Conservation (phyloP, 2,888 invertebrate species). For the Eueremaeus valkanovi region DNA sequence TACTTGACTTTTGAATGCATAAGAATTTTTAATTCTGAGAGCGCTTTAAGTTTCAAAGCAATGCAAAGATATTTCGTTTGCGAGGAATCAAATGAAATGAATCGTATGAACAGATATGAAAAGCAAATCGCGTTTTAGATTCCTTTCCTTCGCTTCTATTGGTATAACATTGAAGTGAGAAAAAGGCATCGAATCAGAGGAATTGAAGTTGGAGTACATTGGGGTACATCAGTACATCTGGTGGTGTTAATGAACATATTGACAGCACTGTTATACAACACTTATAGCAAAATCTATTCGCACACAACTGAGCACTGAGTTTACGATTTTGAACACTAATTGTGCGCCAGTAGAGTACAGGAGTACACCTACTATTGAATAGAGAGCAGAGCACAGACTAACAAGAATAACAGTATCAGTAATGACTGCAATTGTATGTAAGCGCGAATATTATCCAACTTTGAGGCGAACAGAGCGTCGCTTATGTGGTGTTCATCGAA, state of each 20-base stretch:
- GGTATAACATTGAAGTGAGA: neutral
- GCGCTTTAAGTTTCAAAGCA: neutral
- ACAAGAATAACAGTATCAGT: neutral
- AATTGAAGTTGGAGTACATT: neutral
- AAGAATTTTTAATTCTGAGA: neutral
- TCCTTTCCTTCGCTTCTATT: too few species aligned
- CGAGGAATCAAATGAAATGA: too few species aligned
- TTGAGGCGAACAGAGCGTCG: neutral
- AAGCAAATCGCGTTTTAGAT: too few species aligned
- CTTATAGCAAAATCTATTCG: neutral
- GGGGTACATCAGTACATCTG: too few species aligned
- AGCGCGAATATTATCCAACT: neutral
- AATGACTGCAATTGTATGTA: neutral
- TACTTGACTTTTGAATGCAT: slow-evolving; percentile 4
- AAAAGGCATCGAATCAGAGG: neutral
- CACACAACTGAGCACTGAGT: slow-evolving; percentile 25
- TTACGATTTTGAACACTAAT: neutral
- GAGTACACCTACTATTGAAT: neutral
- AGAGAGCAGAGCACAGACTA: neutral
- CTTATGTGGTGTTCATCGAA: slow-evolving; percentile 24
- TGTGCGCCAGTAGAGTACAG: neutral
- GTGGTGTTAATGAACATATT: slow-evolving; percentile 24
- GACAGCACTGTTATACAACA: slow-evolving; percentile 28
- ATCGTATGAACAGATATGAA: too few species aligned
- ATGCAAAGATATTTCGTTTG: too few species aligned